phyloP scores from a whole-genome alignment of 2,797 vertebrate genomes.

The Anguilla marmorata region DNA sequence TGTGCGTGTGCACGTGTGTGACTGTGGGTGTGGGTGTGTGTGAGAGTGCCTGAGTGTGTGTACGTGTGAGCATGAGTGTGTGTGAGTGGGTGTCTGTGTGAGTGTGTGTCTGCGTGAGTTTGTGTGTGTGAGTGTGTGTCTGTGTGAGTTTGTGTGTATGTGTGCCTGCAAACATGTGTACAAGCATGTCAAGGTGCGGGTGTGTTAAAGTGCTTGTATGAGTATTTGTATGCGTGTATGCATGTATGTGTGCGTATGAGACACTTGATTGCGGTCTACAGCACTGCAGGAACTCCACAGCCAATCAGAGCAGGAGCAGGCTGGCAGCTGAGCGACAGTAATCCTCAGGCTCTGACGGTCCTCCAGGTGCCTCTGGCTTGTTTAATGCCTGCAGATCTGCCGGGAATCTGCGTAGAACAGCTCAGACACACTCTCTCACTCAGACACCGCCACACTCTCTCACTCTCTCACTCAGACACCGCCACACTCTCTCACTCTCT shows the following conservation, averaged over 20 bases:
- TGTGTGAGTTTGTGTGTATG: not conserved
- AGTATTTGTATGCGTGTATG: not conserved
- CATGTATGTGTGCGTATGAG: not conserved
- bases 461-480: too few species aligned
- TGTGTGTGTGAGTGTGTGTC: not conserved
- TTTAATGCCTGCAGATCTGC: not conserved
- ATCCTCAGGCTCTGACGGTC: not conserved
- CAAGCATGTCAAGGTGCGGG: not conserved
- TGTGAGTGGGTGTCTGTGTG: not conserved
- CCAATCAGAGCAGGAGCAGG: not conserved
- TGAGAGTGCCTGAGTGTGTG: not conserved
- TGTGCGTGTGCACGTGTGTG: not conserved
- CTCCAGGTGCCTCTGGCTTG: not conserved
- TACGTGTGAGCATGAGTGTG: not conserved
- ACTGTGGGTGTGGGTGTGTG: not conserved
- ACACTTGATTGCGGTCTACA: not conserved
- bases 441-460: too few species aligned
- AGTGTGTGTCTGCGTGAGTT: not conserved
- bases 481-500: too few species aligned
- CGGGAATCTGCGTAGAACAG: not conserved
- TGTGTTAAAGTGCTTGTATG: not conserved
- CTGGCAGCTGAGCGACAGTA: not conserved
- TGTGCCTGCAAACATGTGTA: not conserved
- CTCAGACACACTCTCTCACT: not conserved
- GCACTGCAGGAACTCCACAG: not conserved